These are phyloP conservation scores for Phortica variegata DNA, from an alignment of 1,140 invertebrate genomes.

Conservation along the genomic window DNA sequence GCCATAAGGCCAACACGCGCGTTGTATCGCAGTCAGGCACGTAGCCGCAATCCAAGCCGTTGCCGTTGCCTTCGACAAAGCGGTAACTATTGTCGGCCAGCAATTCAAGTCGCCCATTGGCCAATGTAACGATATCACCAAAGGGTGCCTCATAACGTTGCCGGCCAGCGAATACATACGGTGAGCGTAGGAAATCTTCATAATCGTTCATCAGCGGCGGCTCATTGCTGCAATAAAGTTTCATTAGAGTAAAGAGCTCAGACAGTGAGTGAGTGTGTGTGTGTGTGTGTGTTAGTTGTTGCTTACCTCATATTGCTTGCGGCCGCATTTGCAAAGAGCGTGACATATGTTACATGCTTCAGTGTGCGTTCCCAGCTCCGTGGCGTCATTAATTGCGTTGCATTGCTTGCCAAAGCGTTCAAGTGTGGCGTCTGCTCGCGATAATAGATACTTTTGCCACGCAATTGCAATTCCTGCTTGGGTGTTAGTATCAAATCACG, in stretches of 20 bases:
- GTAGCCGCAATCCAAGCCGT: neutral
- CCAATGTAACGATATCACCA: conserved; percentile 65
- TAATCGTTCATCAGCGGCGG: conserved; percentile 37
- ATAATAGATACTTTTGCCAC: conserved; percentile 45
- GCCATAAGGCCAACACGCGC: conserved; percentile 64
- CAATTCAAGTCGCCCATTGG: conserved; percentile 62
- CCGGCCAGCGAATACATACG: conserved; percentile 58
- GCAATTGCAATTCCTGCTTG: conserved; percentile 28
- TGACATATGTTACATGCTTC: conserved; percentile 63
- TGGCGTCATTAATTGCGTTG: conserved; percentile 23
- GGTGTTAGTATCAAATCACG: conserved; percentile 50
- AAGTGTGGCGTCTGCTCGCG: conserved; percentile 21
- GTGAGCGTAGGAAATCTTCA: conserved; percentile 56
- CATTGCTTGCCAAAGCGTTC: neutral
- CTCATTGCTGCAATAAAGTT: neutral
- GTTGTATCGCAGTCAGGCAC: conserved; percentile 24
- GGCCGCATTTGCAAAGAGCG: conserved; percentile 55
- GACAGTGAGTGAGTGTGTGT: neutral
- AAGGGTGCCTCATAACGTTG: conserved; percentile 55
- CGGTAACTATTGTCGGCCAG: conserved; percentile 57
- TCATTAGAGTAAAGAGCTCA: neutral
- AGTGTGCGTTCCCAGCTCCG: conserved; percentile 61
- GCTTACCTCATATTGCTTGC: conserved; percentile 47
- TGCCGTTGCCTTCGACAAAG: conserved; percentile 59
- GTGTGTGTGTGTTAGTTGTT: neutral